Evolutionary conservation across 1,140 invertebrate genomes (phyloP), one percentile per base, ranked within the genome.

Genomic region (Brachionus manjavacas): DNA sequence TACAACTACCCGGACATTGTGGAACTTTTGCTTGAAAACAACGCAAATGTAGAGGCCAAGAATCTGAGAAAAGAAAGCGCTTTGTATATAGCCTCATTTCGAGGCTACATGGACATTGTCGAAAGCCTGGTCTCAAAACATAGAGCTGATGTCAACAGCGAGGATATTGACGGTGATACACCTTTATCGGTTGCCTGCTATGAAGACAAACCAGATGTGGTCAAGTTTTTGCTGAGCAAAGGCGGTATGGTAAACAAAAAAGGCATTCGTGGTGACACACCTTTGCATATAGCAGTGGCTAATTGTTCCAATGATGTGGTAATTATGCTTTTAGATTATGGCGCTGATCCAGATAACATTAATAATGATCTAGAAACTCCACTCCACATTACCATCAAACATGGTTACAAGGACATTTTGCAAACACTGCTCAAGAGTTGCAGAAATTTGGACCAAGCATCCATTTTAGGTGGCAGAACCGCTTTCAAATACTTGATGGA

Each of bases 211-310:
- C 35, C 79, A 8, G 12, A 9, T 9, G 64, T 81, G 14, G 64
- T 81, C 14, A 23, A 68, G 12, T 81, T 12, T 81, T 68, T 81
- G 52, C 39, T 81, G 14, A 31, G n/a, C 11, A 81, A 81, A 0
- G 79, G 79, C 12, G 79, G 20, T 28, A 4, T 20, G 16, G 35
- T 68, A 14, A 81, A 81, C n/a, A 64, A 68, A 43, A 68, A 41
- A 68, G 79, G 79, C 25, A 81, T 81, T 28, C 79, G 79, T 43
- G 79, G 79, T 25, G 79, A 81, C 9, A 70, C 81, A 31, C 81
- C 81, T 35, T 52, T 83, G 31, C 81, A 83, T n/a, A 52, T 83
- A 35, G 81, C 81, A n/a, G 41, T 83, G 2, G 64, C 60, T 7
- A 83, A 83, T 52, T 68, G 81, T 68, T 25, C 60, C n/a, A 52